Evolutionary conservation across 2,888 invertebrate species (phyloP).

Genomic region (Homarus gammarus): DNA sequence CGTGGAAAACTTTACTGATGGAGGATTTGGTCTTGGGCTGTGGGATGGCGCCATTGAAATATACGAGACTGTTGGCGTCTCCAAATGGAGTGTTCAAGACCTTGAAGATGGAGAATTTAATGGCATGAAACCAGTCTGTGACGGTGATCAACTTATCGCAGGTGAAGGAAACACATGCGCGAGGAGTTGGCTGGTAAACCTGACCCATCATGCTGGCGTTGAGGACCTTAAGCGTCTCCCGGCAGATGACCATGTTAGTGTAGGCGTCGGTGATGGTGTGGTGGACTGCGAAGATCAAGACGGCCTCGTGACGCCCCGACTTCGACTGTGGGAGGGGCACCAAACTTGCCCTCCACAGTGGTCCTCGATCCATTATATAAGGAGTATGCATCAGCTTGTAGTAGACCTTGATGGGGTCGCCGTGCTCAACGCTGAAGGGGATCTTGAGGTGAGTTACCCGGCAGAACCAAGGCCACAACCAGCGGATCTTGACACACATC

Average conservation of each 20-base stretch:
- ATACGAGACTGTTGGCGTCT: constrained; percentile 13
- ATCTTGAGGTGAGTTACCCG: neutral
- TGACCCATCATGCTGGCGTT: constrained; percentile 38
- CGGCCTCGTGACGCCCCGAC: constrained; percentile 30
- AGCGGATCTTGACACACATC: constrained; percentile 9
- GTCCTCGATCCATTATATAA: constrained; percentile 59
- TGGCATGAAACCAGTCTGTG: neutral
- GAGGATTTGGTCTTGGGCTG: neutral
- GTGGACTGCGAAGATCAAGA: constrained; percentile 57
- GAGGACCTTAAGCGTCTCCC: constrained; percentile 58
- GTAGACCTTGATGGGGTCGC: constrained; percentile 41
- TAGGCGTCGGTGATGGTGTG: constrained; percentile 67
- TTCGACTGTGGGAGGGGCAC: neutral
- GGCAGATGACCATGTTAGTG: constrained; percentile 62
- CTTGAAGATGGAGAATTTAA: constrained; percentile 26
- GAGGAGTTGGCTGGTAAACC: neutral
- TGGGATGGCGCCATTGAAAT: constrained; percentile 40
- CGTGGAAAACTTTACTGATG: constrained; percentile 23
- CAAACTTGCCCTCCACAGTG: constrained; percentile 64
- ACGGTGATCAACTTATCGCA: constrained; percentile 2
- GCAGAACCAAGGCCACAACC: constrained; percentile 49
- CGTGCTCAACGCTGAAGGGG: constrained; percentile 53
- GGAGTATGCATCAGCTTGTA: constrained; percentile 27
- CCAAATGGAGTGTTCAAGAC: constrained; percentile 18
- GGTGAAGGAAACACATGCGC: neutral